Evolutionary conservation across 2,113 vertebrate species (phyloP).

Genomic region (Scomber japonicus): DNA sequence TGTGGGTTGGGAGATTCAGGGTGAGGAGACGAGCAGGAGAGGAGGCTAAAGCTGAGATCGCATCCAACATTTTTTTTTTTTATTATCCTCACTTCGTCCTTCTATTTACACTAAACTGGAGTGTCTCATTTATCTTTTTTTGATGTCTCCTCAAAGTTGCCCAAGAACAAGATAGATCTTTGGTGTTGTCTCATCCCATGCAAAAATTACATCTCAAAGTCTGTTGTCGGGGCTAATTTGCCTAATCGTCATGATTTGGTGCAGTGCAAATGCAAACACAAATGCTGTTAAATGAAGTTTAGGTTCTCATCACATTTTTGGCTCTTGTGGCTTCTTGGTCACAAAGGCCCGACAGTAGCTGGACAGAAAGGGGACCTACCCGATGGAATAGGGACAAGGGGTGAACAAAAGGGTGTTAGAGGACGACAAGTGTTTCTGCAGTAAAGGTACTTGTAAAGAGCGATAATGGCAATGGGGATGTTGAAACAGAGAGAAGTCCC

Average conservation of each 20-base stretch:
- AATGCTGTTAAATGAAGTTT: background rate
- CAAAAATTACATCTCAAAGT: no score
- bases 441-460: slow-evolving; percentile 47
- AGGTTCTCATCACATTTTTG: background rate
- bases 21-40: background rate
- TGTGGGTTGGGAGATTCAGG: slow-evolving; percentile 6
- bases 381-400: background rate
- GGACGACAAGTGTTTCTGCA: slow-evolving; percentile 48
- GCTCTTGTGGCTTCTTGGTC: background rate
- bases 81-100: background rate
- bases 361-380: slow-evolving; percentile 2
- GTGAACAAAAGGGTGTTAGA: slow-evolving; percentile 54
- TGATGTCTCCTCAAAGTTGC: background rate
- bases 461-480: slow-evolving; percentile 50
- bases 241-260: background rate
- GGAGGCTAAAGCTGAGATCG: background rate
- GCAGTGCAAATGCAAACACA: background rate
- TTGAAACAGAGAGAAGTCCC: slow-evolving; percentile 43
- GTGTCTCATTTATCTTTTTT: background rate
- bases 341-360: background rate
- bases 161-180: background rate
- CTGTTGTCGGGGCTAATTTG: no score
- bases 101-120: background rate
- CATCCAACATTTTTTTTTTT: background rate
- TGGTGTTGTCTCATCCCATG: background rate